Evolutionary conservation across 1,140 invertebrate genomes (phyloP), one percentile per base, ranked within the genome.

Genomic region (Bombus sibiricus): DNA sequence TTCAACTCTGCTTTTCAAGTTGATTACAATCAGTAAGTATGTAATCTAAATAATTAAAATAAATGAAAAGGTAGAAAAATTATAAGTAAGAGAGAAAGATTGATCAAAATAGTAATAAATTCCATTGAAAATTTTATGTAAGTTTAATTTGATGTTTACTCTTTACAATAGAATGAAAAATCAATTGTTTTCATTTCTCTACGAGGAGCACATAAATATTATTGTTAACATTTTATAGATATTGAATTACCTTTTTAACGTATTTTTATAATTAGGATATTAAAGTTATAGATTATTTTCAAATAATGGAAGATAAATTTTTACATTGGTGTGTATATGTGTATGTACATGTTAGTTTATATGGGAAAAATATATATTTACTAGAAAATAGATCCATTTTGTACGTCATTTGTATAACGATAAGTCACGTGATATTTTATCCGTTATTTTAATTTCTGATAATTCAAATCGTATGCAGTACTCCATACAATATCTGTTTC

Each of bases 361-460:
- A n/a, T 62, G 1, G 25, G 32, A 18, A 66, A 34, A 15, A 66
- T 18, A 9, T 32, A 66, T 32, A 66, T 53, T 53, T 53, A 8
- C 47, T 8, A 53, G 47, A 76, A 34, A n/a, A 41, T 64, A 77
- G 13, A 25, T 12, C 10, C 28, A 83, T 25, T n/a, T 53, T 57
- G 22, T 75, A 62, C 25, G n/a, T 76, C 6, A 77, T 53, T 34
- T 66, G 28, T 57, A 9, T 64, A 37, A 37, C 8, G 10, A 32
- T 77, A 8, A 25, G 28, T 76, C 81, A 77, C 81, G 81, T 76
- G 73, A 64, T n/a, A 53, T 25, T 4, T 32, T 43, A 41, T 77
- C 28, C 28, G 22, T 77, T 43, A 53, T 68, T 83, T 76, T 76
- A 68, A 83, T 76, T 83, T 68, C 25, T 83, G 53, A 76, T 41